These are phyloP conservation scores for Thamnophis sirtalis DNA, from an alignment of 2,113 vertebrate species.

Conservation along the genomic window DNA sequence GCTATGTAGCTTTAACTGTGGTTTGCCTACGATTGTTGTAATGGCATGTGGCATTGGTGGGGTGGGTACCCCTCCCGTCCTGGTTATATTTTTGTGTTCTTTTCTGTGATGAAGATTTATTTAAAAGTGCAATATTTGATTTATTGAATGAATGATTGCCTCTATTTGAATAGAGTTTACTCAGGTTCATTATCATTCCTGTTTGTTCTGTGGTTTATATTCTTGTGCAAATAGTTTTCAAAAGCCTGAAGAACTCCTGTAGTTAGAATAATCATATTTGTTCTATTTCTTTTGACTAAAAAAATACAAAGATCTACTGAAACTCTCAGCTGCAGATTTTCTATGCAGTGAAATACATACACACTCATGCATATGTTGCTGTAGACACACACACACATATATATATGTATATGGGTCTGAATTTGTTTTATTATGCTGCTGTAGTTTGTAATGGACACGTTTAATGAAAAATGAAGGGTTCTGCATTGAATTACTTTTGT, in stretches of 20 bases:
- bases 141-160: conserved; percentile 69
- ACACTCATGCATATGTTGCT: conserved; percentile 58
- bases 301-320: conserved; percentile 63
- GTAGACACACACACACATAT: conserved; percentile 63
- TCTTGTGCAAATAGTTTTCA: conserved; percentile 58
- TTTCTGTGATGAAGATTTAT: conserved; percentile 71
- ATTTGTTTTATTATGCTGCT: conserved; percentile 69
- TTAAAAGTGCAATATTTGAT: conserved; percentile 81
- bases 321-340: conserved; percentile 43
- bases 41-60: not conserved
- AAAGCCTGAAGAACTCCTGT: conserved; percentile 55
- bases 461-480: conserved; percentile 49
- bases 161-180: conserved; percentile 74
- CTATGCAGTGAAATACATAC: conserved; percentile 45
- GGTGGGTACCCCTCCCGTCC: conserved; percentile 37
- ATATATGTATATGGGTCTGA: conserved; percentile 60
- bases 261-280: conserved; percentile 60
- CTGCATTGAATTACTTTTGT: conserved; percentile 61
- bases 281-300: conserved; percentile 53
- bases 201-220: conserved; percentile 56
- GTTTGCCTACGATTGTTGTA: conserved; percentile 22
- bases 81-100: conserved; percentile 49
- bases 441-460: conserved; percentile 64
- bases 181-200: conserved; percentile 74
- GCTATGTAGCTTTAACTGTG: conserved; percentile 54